phyloP scores from a whole-genome alignment of 2,888 invertebrate genomes.

The Mythimna lalbum region DNA sequence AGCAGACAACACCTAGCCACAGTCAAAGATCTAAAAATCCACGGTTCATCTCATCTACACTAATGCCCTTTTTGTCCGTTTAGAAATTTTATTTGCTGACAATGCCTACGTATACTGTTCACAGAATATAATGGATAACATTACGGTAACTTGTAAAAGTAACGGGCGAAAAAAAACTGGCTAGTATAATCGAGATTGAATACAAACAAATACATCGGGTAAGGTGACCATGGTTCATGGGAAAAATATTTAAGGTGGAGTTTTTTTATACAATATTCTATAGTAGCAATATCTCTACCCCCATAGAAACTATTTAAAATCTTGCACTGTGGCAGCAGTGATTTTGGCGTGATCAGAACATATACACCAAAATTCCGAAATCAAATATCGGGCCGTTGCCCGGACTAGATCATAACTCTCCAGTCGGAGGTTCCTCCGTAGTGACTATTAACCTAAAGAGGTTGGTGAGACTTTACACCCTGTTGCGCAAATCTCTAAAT shows the following conservation, averaged over 20 bases:
- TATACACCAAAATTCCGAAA: too few relatives aligned
- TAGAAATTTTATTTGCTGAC: neutral
- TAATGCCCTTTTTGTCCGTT: neutral
- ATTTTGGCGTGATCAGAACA: too few relatives aligned
- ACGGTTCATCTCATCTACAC: neutral
- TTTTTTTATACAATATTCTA: neutral
- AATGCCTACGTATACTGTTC: constrained; percentile 15
- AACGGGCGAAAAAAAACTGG: constrained; percentile 24
- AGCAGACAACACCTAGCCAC: neutral
- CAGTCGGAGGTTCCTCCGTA: too few relatives aligned
- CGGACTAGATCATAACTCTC: too few relatives aligned
- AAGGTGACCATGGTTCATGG: constrained; percentile 10
- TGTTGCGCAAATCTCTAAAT: too few relatives aligned
- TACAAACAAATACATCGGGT: constrained; percentile 48
- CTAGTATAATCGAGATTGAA: constrained; percentile 58
- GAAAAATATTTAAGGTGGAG: neutral
- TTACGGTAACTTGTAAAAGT: constrained; percentile 19
- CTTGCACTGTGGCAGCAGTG: too few relatives aligned
- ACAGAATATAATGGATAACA: constrained; percentile 27
- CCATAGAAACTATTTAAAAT: too few relatives aligned
- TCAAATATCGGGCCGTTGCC: too few relatives aligned
- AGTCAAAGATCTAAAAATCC: neutral
- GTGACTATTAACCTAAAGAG: too few relatives aligned
- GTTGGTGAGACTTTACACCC: too few relatives aligned
- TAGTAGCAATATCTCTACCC: too few relatives aligned